Evolutionary conservation across 2,797 vertebrate species (phyloP).

Genomic region (Gymnothorax javanicus): DNA sequence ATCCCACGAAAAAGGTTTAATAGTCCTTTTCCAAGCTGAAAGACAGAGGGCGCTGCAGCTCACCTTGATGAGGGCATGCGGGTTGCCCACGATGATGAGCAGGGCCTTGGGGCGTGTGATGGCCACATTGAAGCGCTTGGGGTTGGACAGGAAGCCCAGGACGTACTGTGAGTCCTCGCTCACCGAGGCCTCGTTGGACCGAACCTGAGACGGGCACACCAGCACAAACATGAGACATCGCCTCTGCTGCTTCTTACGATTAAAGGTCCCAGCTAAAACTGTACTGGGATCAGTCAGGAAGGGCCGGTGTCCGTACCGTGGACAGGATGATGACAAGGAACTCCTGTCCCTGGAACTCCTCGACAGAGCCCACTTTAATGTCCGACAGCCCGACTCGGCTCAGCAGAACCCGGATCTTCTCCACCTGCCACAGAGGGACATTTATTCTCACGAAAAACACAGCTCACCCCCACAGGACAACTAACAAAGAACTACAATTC

Average conservation of each 20-base stretch:
- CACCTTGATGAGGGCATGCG: constrained; percentile 85
- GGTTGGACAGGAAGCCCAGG: constrained; percentile 88
- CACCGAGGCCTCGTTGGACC: constrained; percentile 77
- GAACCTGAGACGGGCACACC: constrained; percentile 73
- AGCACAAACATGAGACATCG: neutral
- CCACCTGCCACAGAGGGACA: constrained; percentile 70
- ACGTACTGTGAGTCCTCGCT: constrained; percentile 67
- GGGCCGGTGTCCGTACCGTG: constrained; percentile 70
- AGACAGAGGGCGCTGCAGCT: constrained; percentile 38
- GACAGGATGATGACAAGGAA: constrained; percentile 85
- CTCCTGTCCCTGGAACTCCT: constrained; percentile 97
- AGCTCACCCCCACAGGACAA: neutral
- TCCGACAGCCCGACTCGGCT: constrained; percentile 80
- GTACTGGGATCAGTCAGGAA: too few species aligned
- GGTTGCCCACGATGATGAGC: constrained; percentile 89
- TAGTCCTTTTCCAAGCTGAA: neutral
- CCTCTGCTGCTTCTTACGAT: too few species aligned
- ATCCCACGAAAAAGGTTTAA: too few species aligned
- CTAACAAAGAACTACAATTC: neutral
- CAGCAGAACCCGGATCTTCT: constrained; percentile 88
- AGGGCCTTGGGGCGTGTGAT: constrained; percentile 91
- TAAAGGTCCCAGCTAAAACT: neutral
- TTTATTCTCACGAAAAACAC: neutral
- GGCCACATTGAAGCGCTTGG: constrained; percentile 95
- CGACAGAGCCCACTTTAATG: constrained; percentile 93